Conservation (phyloP, 2,888 invertebrate species). For the Taphrorychus bicolor region DNA sequence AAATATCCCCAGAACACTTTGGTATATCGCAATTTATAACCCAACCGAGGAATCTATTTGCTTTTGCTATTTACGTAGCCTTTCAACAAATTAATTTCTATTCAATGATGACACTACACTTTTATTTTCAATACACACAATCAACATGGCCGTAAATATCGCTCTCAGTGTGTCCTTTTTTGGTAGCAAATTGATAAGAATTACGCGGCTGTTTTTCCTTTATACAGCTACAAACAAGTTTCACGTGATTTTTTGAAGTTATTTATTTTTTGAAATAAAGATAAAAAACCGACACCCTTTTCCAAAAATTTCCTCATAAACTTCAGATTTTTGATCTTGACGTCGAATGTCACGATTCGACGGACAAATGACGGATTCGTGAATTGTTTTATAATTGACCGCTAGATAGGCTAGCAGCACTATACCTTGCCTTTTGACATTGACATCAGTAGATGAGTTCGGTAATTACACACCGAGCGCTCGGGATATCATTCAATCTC, state of each 20-base stretch:
- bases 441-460: no score
- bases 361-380: no score
- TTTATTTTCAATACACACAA: conserved; percentile 48
- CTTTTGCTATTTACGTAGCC: conserved; percentile 17
- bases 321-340: conserved; percentile 30
- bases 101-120: conserved; percentile 52
- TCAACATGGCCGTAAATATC: conserved; percentile 50
- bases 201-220: neutral
- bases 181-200: conserved; percentile 5
- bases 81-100: conserved; percentile 27
- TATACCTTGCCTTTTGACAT: no score
- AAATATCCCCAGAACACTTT: neutral
- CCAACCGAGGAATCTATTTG: conserved; percentile 7
- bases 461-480: no score
- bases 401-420: no score
- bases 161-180: conserved; percentile 2
- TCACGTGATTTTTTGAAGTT: conserved; percentile 28
- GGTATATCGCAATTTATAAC: neutral
- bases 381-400: no score
- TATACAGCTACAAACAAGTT: neutral
- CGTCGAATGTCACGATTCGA: neutral
- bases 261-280: conserved; percentile 19
- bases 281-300: conserved; percentile 34
- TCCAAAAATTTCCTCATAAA: conserved; percentile 18
- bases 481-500: no score